Percentiles rank a stretch among this genome's conserved stretches.
These are phyloP conservation scores for Pseudocheirus occidentalis DNA, from an alignment of 2,797 vertebrate genomes.

Conservation along the genomic window DNA sequence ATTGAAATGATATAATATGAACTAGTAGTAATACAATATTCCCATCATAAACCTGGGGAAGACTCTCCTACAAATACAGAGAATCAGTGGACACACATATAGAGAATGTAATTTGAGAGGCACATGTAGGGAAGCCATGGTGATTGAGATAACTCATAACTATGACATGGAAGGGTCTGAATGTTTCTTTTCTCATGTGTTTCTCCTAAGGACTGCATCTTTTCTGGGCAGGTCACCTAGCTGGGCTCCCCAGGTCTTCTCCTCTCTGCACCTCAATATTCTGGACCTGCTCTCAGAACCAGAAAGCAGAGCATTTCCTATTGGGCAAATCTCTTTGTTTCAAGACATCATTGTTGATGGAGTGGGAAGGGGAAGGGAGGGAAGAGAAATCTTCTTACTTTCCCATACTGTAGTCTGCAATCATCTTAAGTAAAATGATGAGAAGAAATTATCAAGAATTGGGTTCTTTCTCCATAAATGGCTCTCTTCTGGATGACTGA, in stretches of 20 bases:
- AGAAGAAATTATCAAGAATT: not conserved
- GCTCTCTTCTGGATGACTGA: not conserved
- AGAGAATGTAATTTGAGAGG: not conserved
- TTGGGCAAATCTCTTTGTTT: not conserved
- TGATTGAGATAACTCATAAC: not conserved
- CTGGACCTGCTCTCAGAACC: not conserved
- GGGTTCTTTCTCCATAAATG: not conserved
- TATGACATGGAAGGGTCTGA: not conserved
- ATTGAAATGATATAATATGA: not conserved
- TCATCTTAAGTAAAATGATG: not conserved
- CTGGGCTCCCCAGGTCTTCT: not conserved
- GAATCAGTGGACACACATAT: not conserved
- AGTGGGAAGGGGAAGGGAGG: not conserved
- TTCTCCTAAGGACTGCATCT: not conserved
- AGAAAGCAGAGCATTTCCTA: not conserved
- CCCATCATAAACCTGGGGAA: not conserved
- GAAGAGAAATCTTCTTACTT: not conserved
- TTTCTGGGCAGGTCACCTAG: not conserved
- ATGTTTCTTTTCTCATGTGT: not conserved
- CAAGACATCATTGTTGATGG: not conserved
- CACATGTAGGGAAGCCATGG: not conserved
- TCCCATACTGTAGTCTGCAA: not conserved
- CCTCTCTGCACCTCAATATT: not conserved
- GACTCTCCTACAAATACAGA: not conserved
- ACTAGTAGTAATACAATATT: not conserved